phyloP scores from a whole-genome alignment of 2,113 vertebrate genomes.

The Mobula birostris region DNA sequence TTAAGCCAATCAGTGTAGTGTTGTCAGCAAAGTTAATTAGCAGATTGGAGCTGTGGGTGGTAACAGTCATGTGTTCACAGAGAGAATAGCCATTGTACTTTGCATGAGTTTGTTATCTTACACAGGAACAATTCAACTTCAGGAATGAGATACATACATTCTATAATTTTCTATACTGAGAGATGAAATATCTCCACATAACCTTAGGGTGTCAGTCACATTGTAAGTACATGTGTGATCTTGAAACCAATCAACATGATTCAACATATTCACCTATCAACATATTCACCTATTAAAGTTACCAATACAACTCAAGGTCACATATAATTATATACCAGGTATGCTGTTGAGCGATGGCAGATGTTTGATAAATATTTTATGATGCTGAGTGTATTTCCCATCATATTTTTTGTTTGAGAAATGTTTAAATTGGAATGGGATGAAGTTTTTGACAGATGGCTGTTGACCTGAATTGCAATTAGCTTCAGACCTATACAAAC shows the following conservation, averaged over 20 bases:
- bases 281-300: neutral
- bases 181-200: neutral
- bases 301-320: neutral
- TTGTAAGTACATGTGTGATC: neutral
- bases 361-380: constrained; percentile 22
- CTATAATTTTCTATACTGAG: neutral
- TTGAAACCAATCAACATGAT: neutral
- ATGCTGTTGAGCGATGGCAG: neutral
- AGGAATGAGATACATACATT: neutral
- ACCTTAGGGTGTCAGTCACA: neutral
- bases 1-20: no score
- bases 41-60: no score
- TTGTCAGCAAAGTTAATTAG: no score
- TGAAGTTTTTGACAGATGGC: neutral
- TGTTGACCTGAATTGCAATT: neutral
- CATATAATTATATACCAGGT: constrained; percentile 16
- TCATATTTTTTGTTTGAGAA: neutral
- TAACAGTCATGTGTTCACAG: no score
- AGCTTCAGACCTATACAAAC: neutral
- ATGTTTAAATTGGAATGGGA: neutral
- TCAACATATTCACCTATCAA: neutral
- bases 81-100: neutral
- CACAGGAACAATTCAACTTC: neutral
- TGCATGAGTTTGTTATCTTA: neutral
- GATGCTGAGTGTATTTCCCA: neutral